Percentiles rank a stretch among this genome's conserved stretches.
Conservation (phyloP, 1,140 invertebrate species). For the Drosophila azteca region DNA sequence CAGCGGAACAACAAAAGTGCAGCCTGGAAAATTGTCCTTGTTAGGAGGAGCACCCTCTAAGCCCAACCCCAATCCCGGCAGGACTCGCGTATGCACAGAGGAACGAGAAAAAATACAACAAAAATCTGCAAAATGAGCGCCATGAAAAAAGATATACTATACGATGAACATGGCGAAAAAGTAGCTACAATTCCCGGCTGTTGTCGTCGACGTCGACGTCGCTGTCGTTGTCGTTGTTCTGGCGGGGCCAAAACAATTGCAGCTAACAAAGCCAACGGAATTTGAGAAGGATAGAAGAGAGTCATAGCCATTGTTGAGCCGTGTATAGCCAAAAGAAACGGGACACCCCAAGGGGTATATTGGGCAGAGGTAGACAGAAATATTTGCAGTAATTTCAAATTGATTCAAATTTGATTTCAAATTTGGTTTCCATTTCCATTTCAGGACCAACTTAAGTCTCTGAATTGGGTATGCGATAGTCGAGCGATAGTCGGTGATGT, state of each 20-base stretch:
- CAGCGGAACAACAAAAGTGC: conserved; percentile 21
- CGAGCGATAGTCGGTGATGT: not conserved
- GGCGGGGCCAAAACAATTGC: conserved; percentile 50
- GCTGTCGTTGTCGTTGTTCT: not conserved
- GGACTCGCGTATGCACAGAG: conserved; percentile 34
- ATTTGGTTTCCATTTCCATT: too few species aligned
- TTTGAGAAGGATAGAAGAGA: not conserved
- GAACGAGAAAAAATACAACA: not conserved
- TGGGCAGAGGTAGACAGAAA: not conserved
- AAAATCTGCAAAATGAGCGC: conserved; percentile 29
- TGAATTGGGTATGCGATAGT: not conserved
- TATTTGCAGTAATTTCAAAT: too few species aligned
- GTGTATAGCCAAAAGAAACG: too few species aligned
- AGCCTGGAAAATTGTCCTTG: conserved; percentile 29
- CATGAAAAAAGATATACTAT: conserved; percentile 9
- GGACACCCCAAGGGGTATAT: not conserved
- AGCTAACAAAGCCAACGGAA: conserved; percentile 47
- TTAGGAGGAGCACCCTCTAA: conserved; percentile 14
- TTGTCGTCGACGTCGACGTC: conserved; percentile 11
- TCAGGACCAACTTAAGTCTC: too few species aligned
- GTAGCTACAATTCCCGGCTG: conserved; percentile 40
- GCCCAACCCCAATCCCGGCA: conserved; percentile 6
- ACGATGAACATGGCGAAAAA: conserved; percentile 47
- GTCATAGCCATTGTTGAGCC: too few species aligned
- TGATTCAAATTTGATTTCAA: too few species aligned